These are phyloP conservation scores for Myxocyprinus asiaticus DNA, from an alignment of 2,113 vertebrate species.

Conservation along the genomic window DNA sequence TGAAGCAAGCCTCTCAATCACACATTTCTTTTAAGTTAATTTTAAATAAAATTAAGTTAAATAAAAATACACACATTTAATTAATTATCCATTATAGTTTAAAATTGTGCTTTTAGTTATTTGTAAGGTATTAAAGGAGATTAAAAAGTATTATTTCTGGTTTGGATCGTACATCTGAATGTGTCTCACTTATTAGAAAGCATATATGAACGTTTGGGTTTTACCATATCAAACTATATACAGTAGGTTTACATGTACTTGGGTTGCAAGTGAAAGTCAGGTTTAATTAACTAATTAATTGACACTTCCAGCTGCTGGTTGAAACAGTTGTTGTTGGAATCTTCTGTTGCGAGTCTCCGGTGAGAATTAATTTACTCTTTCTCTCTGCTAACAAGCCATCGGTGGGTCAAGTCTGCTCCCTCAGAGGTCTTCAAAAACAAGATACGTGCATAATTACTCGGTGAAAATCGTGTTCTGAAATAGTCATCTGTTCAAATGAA, in stretches of 20 bases:
- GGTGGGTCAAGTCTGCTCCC: constrained; percentile 58
- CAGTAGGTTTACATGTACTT: not conserved
- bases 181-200: too few relatives aligned
- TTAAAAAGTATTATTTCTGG: too few relatives aligned
- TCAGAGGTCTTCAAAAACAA: constrained; percentile 50
- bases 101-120: too few relatives aligned
- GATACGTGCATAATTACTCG: constrained; percentile 15
- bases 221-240: not conserved
- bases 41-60: too few relatives aligned
- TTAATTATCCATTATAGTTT: too few relatives aligned
- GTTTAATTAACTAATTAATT: constrained; percentile 59
- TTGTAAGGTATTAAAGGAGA: too few relatives aligned
- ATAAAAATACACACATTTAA: too few relatives aligned
- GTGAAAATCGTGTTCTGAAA: not conserved
- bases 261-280: constrained; percentile 40
- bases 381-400: constrained; percentile 64
- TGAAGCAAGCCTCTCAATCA: too few relatives aligned
- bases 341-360: constrained; percentile 50
- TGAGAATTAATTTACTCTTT: constrained; percentile 65
- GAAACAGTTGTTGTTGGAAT: constrained; percentile 61
- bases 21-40: too few relatives aligned
- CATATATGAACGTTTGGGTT: too few relatives aligned
- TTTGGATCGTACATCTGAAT: too few relatives aligned
- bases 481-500: not conserved
- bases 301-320: constrained; percentile 49